Evolutionary conservation across 92 coral and sea anemone genomes (phyloP), one percentile per base, ranked within the genome.

Genomic region (Paramuricea clavata): DNA sequence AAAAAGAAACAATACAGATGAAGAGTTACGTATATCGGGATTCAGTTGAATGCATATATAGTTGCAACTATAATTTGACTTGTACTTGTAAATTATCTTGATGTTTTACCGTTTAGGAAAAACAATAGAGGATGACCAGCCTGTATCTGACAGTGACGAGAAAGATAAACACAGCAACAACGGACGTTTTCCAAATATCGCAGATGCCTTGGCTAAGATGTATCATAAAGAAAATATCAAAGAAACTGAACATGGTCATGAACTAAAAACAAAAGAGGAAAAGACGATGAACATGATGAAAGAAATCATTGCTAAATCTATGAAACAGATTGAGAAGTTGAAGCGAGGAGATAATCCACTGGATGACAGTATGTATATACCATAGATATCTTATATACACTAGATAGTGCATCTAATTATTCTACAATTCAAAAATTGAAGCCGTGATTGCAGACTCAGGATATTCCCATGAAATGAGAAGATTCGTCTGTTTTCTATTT

Each of bases 171-270:
- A 57, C 25, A 52, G 13, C 16, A 5, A 78, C 19, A 78, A 78
- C 36, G 32, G 43, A 2, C 64, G 25, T 30, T 54, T 11, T 31
- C 56, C 57, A 27, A 25, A 36, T 33, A 50, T 50, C 27, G 54
- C 23, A 13, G 82, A 54, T 32, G 60, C 68, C 2, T 49, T 59
- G 34, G 83, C 69, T 78, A 52, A 34, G 61, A 12, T 78, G 61
- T 54, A 44, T 54, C 27, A 85, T 44, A 59, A 82, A 47, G 70
- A 75, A 62, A 64, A 54, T 23, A 21, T 32, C 31, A 62, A 71
- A 23, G 71, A 82, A 60, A 28, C 57, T 15, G 73, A 16, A 13
- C 43, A 73, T 60, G 73, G 28, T 61, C 35, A 25, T 43, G 73
- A n/a, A n/a, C 11, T 13, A 21, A 60, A 82, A 43, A 56, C 35